Evolutionary conservation across 2,888 invertebrate genomes (phyloP), one percentile per base, ranked within the genome.

Genomic region (Eumacrocentrus americanus): DNA sequence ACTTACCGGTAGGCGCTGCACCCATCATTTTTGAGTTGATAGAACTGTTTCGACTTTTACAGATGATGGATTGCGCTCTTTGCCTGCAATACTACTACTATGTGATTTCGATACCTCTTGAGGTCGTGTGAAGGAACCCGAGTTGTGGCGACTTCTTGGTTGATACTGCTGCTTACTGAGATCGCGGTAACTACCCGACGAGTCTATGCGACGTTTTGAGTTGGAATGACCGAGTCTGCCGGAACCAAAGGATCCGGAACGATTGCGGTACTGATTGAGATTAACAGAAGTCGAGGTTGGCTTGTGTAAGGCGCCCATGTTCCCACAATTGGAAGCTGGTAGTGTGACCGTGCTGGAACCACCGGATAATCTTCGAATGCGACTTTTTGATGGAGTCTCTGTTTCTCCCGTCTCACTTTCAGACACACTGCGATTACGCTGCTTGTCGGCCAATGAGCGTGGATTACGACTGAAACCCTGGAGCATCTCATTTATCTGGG

Each of bases 401-500:
- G 71, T 70, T 20, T 80, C 83, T 34, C 78, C 74, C 1, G 79
- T 80, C 23, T 83, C 83, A 65, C 88, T 89, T 73, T 89, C 89
- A 0, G 89, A 89, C 9, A 88, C 84, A 70, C 88, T 89, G 61
- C 89, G 84, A 76, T 88, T 86, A 29, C 89, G 84, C 53, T 84
- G 81, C 61, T 86, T 83, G 62, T 73, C 72, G 9, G 83, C 82
- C 12, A 83, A 81, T 46, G 84, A 81, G 60, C 81, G 75, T 1
- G 82, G 82, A 38, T 71, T 65, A 1, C 81, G 72, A 66, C 84
- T 82, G 63, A 84, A 83, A 57, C 83, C 82, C 72, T 85, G 82
- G 16, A 85, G 75, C 80, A 85, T 84, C 75, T 86, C 87, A 72
- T 86, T 85, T 72, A 87, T 86, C 78, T 85, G 84, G 3, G 87